Conservation (phyloP, 2,113 vertebrate species). For the Myocastor coypus region DNA sequence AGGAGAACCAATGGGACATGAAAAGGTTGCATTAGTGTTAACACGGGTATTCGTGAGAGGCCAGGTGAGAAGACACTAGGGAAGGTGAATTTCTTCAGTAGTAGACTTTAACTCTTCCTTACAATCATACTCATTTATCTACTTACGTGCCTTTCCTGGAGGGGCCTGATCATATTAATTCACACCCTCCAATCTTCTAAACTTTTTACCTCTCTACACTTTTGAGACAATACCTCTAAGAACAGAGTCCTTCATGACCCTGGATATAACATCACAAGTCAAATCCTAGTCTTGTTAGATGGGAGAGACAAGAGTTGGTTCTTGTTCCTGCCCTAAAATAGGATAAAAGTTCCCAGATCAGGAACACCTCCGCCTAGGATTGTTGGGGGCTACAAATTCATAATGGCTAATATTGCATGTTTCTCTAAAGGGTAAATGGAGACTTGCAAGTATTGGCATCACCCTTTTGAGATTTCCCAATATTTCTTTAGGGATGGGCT, state of each 20-base stretch:
- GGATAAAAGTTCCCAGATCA: neutral
- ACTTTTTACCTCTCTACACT: neutral
- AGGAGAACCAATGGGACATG: neutral
- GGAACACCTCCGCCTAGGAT: neutral
- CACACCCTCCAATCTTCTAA: neutral
- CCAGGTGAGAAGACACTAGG: neutral
- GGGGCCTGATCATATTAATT: neutral
- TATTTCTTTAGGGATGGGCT: neutral
- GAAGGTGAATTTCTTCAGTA: neutral
- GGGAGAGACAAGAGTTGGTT: neutral
- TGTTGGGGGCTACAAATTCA: neutral
- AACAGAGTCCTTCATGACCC: neutral
- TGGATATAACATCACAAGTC: neutral
- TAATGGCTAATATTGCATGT: neutral
- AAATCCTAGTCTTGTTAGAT: neutral
- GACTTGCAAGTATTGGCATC: neutral
- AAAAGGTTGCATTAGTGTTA: neutral
- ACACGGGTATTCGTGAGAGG: neutral
- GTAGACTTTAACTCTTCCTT: neutral
- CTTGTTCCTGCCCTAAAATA: neutral
- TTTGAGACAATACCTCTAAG: neutral
- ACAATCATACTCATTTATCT: neutral
- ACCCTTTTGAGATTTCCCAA: neutral
- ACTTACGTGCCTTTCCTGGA: neutral
- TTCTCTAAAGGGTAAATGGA: neutral